Evolutionary conservation across 2,797 vertebrate species (phyloP).

Genomic region (Rhinatrema bivittatum): DNA sequence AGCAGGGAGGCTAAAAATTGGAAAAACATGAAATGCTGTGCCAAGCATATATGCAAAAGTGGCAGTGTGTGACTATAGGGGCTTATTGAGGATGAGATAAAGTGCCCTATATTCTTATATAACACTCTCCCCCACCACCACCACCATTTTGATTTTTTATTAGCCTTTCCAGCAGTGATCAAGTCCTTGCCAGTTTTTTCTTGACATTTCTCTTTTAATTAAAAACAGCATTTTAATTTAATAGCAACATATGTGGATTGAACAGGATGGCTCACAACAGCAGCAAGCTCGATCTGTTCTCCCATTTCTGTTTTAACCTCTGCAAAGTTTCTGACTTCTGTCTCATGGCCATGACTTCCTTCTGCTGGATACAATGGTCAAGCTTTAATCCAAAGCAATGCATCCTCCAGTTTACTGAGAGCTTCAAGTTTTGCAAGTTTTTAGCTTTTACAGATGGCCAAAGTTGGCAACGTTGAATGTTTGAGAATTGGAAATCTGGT

Average conservation of each 20-base stretch:
- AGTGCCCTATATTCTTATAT: no score
- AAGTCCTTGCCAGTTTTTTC: constrained; percentile 20
- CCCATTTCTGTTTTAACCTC: constrained; percentile 28
- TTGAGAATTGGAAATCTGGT: constrained; percentile 51
- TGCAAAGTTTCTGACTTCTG: no score
- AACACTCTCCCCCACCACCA: no score
- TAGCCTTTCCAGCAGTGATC: not conserved
- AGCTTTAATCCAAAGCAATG: no score
- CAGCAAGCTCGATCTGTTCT: constrained; percentile 12
- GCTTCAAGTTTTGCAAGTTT: constrained; percentile 37
- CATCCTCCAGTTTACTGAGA: constrained; percentile 34
- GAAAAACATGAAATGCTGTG: no score
- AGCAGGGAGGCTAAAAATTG: no score
- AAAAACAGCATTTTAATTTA: constrained; percentile 47
- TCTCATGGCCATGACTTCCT: no score
- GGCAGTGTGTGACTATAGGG: no score
- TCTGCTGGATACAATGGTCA: no score
- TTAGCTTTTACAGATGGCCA: constrained; percentile 58
- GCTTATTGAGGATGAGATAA: no score
- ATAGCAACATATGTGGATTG: constrained; percentile 36
- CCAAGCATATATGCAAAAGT: no score
- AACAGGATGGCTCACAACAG: constrained; percentile 24
- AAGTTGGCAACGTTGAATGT: constrained; percentile 52
- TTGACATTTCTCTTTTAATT: constrained; percentile 47
- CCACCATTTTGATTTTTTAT: no score